phyloP scores from a whole-genome alignment of 1,140 invertebrate species.

The Cherax quadricarinatus region DNA sequence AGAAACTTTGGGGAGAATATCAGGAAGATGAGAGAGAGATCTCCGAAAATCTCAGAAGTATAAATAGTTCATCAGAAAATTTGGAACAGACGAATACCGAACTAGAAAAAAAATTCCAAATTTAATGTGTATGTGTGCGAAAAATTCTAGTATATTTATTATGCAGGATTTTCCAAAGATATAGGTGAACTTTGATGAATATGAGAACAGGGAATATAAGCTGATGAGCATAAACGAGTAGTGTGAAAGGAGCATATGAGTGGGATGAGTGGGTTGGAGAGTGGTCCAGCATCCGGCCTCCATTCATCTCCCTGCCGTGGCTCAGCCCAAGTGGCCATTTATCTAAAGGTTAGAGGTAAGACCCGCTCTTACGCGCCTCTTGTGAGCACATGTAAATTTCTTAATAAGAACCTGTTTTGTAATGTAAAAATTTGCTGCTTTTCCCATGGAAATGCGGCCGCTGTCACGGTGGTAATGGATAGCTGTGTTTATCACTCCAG shows the following conservation, averaged over 20 bases:
- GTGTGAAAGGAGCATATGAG: background rate
- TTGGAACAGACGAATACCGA: too few species aligned
- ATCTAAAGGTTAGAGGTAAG: conserved; percentile 42
- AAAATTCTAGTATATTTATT: too few species aligned
- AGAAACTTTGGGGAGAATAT: too few species aligned
- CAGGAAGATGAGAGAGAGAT: too few species aligned
- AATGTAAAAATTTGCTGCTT: conserved; percentile 70
- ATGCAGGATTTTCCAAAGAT: too few species aligned
- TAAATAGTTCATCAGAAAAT: too few species aligned
- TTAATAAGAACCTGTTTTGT: conserved; percentile 68
- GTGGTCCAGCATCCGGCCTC: background rate
- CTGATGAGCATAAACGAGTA: background rate
- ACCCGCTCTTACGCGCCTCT: conserved; percentile 49
- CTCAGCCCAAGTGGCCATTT: conserved; percentile 20
- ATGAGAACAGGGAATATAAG: background rate
- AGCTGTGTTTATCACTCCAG: conserved; percentile 48
- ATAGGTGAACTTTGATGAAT: background rate
- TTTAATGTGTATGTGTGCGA: too few species aligned
- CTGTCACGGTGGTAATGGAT: conserved; percentile 63
- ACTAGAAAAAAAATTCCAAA: too few species aligned
- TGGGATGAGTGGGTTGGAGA: background rate
- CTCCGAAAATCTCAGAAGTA: too few species aligned
- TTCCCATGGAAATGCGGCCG: conserved; percentile 66
- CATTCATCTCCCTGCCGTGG: conserved; percentile 17
- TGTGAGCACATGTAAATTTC: conserved; percentile 61